Conservation (phyloP, 1,140 invertebrate species). For the Eriosoma lanigerum region DNA sequence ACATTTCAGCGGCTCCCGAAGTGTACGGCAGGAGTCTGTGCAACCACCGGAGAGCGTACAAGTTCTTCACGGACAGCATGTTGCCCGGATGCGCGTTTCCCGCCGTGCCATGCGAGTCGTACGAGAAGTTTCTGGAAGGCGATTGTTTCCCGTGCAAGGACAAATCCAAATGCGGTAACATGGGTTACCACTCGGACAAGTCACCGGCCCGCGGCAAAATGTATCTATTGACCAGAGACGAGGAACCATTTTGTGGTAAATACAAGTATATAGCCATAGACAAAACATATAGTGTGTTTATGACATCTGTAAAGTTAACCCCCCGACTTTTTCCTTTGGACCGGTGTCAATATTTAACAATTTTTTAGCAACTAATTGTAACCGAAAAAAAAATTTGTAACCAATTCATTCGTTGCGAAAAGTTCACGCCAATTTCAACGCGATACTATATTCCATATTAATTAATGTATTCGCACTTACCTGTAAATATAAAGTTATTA, state of each 20-base stretch:
- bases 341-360: too few relatives aligned
- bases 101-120: conserved; percentile 81
- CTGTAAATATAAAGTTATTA: too few relatives aligned
- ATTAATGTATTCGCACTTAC: too few relatives aligned
- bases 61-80: conserved; percentile 92
- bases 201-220: conserved; percentile 77
- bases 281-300: too few relatives aligned
- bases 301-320: too few relatives aligned
- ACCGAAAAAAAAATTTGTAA: too few relatives aligned
- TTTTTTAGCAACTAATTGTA: too few relatives aligned
- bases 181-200: conserved; percentile 90
- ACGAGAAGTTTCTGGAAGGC: conserved; percentile 80
- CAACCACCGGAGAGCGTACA: conserved; percentile 88
- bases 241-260: conserved; percentile 87
- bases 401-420: too few relatives aligned
- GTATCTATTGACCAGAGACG: conserved; percentile 83
- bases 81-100: conserved; percentile 85
- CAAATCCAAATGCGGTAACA: conserved; percentile 75
- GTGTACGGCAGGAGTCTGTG: conserved; percentile 84
- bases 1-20: conserved; percentile 67
- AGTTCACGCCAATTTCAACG: too few relatives aligned
- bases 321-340: too few relatives aligned
- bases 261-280: too few relatives aligned
- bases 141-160: conserved; percentile 70
- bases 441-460: too few relatives aligned